Evolutionary conservation across 2,888 invertebrate species (phyloP), one percentile per base, ranked within the genome.

Genomic region (Latheticus oryzae): DNA sequence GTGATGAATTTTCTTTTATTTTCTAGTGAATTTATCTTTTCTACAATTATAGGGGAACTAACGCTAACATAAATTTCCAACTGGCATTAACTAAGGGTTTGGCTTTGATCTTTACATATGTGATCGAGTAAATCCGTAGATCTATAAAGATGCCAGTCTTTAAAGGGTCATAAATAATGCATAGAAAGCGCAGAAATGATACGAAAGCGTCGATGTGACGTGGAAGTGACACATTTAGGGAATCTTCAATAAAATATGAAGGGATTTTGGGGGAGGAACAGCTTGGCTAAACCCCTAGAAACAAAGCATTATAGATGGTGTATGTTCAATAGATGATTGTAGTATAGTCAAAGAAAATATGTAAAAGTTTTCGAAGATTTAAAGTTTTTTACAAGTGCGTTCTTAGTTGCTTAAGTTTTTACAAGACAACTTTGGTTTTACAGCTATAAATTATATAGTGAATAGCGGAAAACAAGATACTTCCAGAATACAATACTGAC

Each of bases 211-310:
- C 33, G 33, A 47, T 40, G 47, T 55, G 55, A 55, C 56, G 26
- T 42, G 40, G 55, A 62, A 57, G 50, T 62, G 62, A 59, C 62
- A 57, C 51, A 40, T 62, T 57, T 50, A 51, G 50, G 42, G 50
- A 50, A 45, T 47, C 51, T 37, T 47, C 60, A 55, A 60, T 57
- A 62, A 57, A 59, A 59, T 59, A 59, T 56, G 51, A 51, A 40
- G 40, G 23, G 35, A 48, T 37, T 37, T 28, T 26, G 26, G n/a
- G n/a, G 7, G 9, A 26, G 5, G 2, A 26, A 1, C 1, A 24
- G 9, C n/a, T 24, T 24, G 1, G 1, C 3, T 24, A 12, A 5
- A 28, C 28, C 12, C 12, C 11, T 28, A 12, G 40, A 40, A 26
- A 8, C 26, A 33, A 47, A 47, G 21, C 33, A 12, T 42, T 42